Base-by-base conservation (phyloP, 2,113 vertebrate species). In the Abramis brama region DNA sequence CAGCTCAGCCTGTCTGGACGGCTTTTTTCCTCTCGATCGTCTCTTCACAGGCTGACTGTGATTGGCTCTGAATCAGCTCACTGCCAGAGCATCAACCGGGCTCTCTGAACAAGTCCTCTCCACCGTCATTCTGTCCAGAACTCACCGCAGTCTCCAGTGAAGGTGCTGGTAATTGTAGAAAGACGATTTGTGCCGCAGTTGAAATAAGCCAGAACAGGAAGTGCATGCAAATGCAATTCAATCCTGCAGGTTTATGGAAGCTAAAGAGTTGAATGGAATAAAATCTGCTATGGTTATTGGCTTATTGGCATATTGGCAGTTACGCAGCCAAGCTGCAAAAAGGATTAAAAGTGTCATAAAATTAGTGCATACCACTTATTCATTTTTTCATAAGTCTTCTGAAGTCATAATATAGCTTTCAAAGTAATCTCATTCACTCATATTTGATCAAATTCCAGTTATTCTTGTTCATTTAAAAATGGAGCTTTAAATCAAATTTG, bases 21-120 rank as follows among this genome's bases (percentile, higher is more conserved):
- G 17, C 27, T 21, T 33, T 27, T 79, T 11, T 66, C 12, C 43
- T n/a, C 19, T 66, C 4, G 23, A 47, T 13, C 9, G 1, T 11
- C 60, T 81, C n/a, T 82, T 68, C 45, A 82, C 59, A 68, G 13
- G 15, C 19, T 50, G 77, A 60, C 55, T 62, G 55, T 6, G 52
- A 78, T 57, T 36, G 52, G 25, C 21, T 59, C 52, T 60, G 77
- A 79, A 43, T 11, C 55, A 62, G 77, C 33, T 79, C 33, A 10
- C 62, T 82, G 62, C 25, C 79, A 64, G 23, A 1, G 8, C 15
- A 2, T 81, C 33, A 60, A 33, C 33, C 6, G 0, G 52, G 27
- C 39, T 64, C 36, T 81, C 36, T 81, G 79, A 81, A 23, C 25
- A 50, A 82, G 45, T n/a, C 79, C 27, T 82, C 79, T 82, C n/a